These are phyloP conservation scores for Ctenomys sociabilis DNA, from an alignment of 2,113 vertebrate genomes.

Conservation along the genomic window DNA sequence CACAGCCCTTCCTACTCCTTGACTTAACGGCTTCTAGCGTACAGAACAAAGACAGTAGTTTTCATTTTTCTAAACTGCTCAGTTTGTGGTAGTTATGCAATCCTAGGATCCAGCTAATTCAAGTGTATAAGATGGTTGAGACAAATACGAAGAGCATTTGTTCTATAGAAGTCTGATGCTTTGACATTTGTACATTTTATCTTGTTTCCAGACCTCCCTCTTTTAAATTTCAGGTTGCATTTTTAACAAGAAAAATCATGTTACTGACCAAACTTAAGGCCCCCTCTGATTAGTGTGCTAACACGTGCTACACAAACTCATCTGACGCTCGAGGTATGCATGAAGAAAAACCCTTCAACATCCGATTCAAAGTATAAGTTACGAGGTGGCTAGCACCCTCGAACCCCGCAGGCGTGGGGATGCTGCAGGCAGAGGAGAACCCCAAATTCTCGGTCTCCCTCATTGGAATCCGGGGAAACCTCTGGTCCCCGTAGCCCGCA, in stretches of 20 bases:
- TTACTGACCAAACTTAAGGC: neutral
- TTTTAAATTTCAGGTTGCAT: neutral
- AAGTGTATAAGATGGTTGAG: neutral
- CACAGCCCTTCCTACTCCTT: neutral
- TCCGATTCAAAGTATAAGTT: neutral
- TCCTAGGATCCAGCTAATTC: neutral
- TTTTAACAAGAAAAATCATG: constrained; percentile 28
- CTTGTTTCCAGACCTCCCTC: neutral
- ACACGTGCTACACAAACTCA: neutral
- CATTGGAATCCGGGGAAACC: too few relatives aligned
- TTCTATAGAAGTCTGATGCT: neutral
- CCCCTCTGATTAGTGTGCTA: neutral
- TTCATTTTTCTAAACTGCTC: neutral
- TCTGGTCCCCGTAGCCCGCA: neutral
- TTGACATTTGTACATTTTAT: neutral
- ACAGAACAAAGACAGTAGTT: neutral
- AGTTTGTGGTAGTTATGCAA: neutral
- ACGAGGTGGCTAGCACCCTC: neutral
- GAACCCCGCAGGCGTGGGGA: neutral
- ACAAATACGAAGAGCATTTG: neutral
- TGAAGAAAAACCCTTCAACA: neutral
- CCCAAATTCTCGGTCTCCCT: neutral
- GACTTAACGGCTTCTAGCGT: neutral
- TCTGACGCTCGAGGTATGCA: neutral
- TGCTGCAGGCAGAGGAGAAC: neutral